Evolutionary conservation across 2,113 vertebrate genomes (phyloP).

Genomic region (Tragelaphus strepsiceros): DNA sequence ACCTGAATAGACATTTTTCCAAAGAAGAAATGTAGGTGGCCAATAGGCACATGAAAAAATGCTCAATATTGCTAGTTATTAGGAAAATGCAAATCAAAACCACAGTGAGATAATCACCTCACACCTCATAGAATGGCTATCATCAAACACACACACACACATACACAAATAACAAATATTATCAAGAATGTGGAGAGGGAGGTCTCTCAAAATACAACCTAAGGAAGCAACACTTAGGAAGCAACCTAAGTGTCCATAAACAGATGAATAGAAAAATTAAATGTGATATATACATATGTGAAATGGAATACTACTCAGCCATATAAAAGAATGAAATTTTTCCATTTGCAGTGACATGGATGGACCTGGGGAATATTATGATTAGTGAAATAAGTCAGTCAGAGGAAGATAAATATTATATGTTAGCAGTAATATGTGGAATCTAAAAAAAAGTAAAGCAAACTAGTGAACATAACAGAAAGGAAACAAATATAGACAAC

Average conservation of each 20-base stretch:
- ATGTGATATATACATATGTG: neutral
- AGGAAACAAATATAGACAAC: neutral
- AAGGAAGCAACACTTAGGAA: neutral
- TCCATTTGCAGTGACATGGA: neutral
- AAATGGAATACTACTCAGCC: neutral
- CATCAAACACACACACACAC: neutral
- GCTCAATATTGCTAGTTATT: neutral
- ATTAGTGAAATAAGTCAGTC: neutral
- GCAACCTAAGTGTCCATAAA: neutral
- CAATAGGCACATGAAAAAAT: neutral
- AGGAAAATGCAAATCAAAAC: neutral
- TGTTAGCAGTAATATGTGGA: neutral
- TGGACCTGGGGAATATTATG: neutral
- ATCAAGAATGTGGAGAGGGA: neutral
- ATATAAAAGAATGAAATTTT: neutral
- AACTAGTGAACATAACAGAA: neutral
- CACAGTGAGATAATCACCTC: neutral
- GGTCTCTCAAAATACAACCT: neutral
- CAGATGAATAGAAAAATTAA: neutral
- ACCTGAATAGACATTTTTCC: no score
- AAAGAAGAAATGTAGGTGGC: neutral
- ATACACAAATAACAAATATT: neutral
- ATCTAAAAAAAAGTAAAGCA: neutral
- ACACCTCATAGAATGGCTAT: neutral
- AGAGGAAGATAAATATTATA: neutral